Base-by-base conservation (phyloP, 2,888 invertebrate genomes). In the Morpho helenor region DNA sequence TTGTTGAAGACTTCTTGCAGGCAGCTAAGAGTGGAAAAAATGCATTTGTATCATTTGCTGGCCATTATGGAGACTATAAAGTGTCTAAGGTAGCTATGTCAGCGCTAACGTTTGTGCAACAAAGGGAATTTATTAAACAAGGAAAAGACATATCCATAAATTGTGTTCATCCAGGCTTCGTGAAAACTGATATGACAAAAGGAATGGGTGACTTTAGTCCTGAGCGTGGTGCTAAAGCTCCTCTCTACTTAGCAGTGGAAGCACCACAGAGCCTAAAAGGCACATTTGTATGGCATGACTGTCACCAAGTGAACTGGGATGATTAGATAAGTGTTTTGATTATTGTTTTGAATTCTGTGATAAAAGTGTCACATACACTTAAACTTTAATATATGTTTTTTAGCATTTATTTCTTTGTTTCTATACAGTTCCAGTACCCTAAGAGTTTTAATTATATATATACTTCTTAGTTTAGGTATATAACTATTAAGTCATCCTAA, bases 1-100 rank as follows among this genome's bases (percentile, higher is more conserved):
- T 93, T 72, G 91, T 93, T 68, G 84, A 90, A 68, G 88, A 92
- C 59, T 94, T 93, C 74, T 84, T 93, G 53, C 78, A 84, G 82
- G 92, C 92, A 56, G 85, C 91, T 67, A 87, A 81, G 65, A 92
- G 86, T 72, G 87, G 87, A 52, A 86, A 80, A 77, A 81, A 52
- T 68, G 66, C 84, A 57, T 87, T 80, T 77, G 68, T 83, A 22
- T 77, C 87, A 50, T 89, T 88, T 75, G 89, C 89, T 9, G 89
- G 90, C 8, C 81, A 79, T 68, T 86, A 82, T 72, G 86, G 88
- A 70, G 90, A 89, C 73, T 89, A 90, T 66, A 90, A 90, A 80
- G 89, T 90, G 62, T 90, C 90, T 54, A 90, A 90, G 76, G 90
- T 89, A 54, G 89, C 90, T 40, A 66, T 90, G 78, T 87, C 87